These are phyloP conservation scores for Dynastes grantii DNA, from an alignment of 2,888 invertebrate species.

Conservation along the genomic window DNA sequence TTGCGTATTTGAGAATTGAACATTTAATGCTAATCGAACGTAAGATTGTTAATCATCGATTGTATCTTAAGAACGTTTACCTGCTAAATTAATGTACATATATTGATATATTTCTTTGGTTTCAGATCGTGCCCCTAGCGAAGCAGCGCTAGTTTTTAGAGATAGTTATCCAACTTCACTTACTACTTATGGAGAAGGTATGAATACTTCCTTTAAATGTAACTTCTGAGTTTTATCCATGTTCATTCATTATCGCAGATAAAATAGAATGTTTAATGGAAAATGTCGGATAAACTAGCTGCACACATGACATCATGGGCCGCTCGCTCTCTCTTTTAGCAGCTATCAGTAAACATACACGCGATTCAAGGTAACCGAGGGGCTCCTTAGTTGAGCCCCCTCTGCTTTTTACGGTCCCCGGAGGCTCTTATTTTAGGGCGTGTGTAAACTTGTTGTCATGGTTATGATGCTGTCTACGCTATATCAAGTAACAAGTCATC, in stretches of 20 bases:
- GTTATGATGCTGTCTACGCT: slow-evolving; percentile 14
- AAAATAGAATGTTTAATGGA: slow-evolving; percentile 15
- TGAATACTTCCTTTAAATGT: slow-evolving; percentile 57
- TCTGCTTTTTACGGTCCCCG: slow-evolving; percentile 48
- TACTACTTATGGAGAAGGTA: slow-evolving; percentile 90
- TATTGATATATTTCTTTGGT: slow-evolving; percentile 61
- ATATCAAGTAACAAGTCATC: slow-evolving; percentile 9
- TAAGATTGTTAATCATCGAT: no score
- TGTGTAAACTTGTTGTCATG: slow-evolving; percentile 36
- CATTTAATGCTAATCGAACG: no score
- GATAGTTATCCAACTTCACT: slow-evolving; percentile 82
- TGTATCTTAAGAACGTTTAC: background rate
- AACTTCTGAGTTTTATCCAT: background rate
- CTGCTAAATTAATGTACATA: background rate
- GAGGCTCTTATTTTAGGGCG: slow-evolving; percentile 51
- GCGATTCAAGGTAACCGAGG: slow-evolving; percentile 61
- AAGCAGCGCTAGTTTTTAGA: slow-evolving; percentile 76
- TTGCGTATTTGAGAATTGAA: no score
- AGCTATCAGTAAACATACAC: slow-evolving; percentile 51
- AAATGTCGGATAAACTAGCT: slow-evolving; percentile 29
- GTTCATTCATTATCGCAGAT: background rate
- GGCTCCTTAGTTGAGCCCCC: slow-evolving; percentile 44
- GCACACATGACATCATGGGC: slow-evolving; percentile 58
- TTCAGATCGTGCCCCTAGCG: slow-evolving; percentile 80
- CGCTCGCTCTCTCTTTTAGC: slow-evolving; percentile 54